Percentiles rank a stretch among this genome's conserved stretches.
These are phyloP conservation scores for Cylas formicarius DNA, from an alignment of 1,140 invertebrate genomes.

Conservation along the genomic window DNA sequence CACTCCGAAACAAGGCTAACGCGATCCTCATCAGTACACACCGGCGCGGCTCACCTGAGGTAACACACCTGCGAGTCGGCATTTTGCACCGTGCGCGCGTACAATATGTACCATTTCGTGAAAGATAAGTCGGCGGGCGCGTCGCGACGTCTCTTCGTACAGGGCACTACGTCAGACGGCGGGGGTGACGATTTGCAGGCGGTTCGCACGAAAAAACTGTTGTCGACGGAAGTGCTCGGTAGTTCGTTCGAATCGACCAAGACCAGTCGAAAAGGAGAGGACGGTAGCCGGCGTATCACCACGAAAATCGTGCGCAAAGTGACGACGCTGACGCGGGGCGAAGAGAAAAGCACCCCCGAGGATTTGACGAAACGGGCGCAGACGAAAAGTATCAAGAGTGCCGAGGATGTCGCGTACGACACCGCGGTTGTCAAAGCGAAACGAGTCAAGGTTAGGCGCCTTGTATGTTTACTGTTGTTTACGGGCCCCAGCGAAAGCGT, in stretches of 20 bases:
- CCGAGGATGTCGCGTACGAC: slow-evolving; percentile 44
- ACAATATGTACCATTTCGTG: slow-evolving; percentile 65
- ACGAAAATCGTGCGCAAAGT: slow-evolving; percentile 83
- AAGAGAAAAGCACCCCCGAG: slow-evolving; percentile 68
- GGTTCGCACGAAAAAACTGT: slow-evolving; percentile 70
- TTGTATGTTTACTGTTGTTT: background rate
- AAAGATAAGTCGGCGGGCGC: slow-evolving; percentile 48
- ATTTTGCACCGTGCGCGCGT: slow-evolving; percentile 2
- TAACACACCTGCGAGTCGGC: slow-evolving; percentile 30
- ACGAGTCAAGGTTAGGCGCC: slow-evolving; percentile 51
- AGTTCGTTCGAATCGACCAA: slow-evolving; percentile 74
- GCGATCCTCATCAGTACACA: slow-evolving; percentile 28
- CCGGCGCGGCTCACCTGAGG: slow-evolving; percentile 35
- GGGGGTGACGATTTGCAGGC: slow-evolving; percentile 51
- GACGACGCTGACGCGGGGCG: slow-evolving; percentile 79
- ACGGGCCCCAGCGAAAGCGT: too few relatives aligned
- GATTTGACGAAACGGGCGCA: slow-evolving; percentile 54
- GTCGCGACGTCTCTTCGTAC: slow-evolving; percentile 62
- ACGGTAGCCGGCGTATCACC: slow-evolving; percentile 70
- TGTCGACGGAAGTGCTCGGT: slow-evolving; percentile 77
- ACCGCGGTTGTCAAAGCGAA: slow-evolving; percentile 47
- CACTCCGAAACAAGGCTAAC: slow-evolving; percentile 22
- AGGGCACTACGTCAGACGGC: slow-evolving; percentile 56
- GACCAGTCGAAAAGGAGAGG: slow-evolving; percentile 66
- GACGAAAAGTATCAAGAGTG: slow-evolving; percentile 45